Conservation (phyloP, 2,113 vertebrate genomes). For the Sylvietta virens region DNA sequence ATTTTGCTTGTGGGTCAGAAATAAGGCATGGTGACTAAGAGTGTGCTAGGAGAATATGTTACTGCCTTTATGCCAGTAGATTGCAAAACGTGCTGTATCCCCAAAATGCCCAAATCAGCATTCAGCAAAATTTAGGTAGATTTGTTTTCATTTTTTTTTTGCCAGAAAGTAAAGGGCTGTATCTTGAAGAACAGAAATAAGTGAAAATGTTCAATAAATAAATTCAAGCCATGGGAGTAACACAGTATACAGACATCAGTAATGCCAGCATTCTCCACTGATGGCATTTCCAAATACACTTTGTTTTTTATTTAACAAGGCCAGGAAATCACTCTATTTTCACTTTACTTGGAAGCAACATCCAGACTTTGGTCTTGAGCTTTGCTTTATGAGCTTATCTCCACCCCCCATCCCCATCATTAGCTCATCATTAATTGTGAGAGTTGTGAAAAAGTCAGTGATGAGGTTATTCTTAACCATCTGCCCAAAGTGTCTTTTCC, state of each 20-base stretch:
- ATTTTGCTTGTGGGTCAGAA: neutral
- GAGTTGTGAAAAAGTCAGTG: neutral
- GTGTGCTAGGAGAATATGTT: neutral
- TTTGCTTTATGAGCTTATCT: neutral
- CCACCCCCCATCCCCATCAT: accelerated
- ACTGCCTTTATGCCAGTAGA: neutral
- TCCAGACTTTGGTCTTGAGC: neutral
- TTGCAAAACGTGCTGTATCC: neutral
- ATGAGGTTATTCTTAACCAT: neutral
- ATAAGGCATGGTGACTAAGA: neutral
- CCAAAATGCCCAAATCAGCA: neutral
- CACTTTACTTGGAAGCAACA: neutral
- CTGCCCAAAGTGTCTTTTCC: neutral
- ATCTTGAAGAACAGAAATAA: neutral
- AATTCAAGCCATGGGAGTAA: neutral
- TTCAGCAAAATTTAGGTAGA: neutral
- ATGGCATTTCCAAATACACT: neutral
- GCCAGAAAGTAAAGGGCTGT: accelerated
- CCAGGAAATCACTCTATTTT: neutral
- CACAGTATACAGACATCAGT: too few species aligned
- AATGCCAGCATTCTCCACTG: neutral
- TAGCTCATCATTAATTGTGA: neutral
- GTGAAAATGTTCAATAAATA: neutral
- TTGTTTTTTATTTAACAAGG: neutral
- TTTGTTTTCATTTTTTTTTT: neutral